These are phyloP conservation scores for Macrotis lagotis DNA, from an alignment of 2,113 vertebrate species.

Conservation along the genomic window DNA sequence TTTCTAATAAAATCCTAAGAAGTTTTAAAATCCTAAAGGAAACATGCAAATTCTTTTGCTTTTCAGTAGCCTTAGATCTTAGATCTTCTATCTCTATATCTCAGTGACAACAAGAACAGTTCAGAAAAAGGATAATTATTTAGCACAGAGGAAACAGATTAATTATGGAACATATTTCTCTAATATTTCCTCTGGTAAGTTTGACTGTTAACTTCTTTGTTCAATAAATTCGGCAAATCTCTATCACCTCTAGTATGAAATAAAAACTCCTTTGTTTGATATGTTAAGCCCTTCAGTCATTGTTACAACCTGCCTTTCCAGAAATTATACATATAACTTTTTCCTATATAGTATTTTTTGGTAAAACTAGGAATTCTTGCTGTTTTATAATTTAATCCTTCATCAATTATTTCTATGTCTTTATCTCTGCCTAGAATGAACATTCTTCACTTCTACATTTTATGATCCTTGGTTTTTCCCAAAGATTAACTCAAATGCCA, in stretches of 20 bases:
- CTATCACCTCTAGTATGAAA: background rate
- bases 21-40: too few relatives aligned
- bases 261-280: background rate
- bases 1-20: too few relatives aligned
- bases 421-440: background rate
- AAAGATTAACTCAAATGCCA: background rate
- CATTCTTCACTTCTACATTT: background rate
- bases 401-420: background rate
- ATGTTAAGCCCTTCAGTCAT: background rate
- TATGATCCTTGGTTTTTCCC: background rate
- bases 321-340: background rate
- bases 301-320: background rate
- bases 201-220: background rate
- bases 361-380: background rate
- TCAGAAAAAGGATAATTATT: too few relatives aligned
- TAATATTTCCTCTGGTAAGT: too few relatives aligned
- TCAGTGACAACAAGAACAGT: too few relatives aligned
- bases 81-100: too few relatives aligned
- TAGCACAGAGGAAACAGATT: too few relatives aligned
- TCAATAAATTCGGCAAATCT: background rate
- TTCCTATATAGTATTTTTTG: background rate
- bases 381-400: background rate
- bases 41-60: too few relatives aligned
- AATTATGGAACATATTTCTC: too few relatives aligned
- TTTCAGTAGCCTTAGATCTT: too few relatives aligned